Conservation (phyloP, 2,113 vertebrate species). For the Otolemur garnettii region DNA sequence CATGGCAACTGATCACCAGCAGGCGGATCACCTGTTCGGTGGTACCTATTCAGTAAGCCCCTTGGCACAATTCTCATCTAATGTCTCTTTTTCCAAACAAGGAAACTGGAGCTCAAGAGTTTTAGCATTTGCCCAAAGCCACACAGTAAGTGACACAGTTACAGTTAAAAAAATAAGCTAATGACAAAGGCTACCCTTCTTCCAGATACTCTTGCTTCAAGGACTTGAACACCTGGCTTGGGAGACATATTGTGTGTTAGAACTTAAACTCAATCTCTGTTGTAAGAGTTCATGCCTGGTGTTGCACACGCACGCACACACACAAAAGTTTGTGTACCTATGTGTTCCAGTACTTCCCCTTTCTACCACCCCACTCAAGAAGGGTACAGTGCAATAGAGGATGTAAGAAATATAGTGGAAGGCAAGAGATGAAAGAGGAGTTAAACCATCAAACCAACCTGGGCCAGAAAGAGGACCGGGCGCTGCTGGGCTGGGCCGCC, state of each 20-base stretch:
- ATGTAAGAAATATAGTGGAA: not conserved
- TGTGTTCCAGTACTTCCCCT: not conserved
- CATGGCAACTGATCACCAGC: not conserved
- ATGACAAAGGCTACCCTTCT: not conserved
- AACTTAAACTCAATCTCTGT: not conserved
- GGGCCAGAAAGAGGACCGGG: not conserved
- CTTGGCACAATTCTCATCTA: not conserved
- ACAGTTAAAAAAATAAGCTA: conserved; percentile 5
- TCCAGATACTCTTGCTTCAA: not conserved
- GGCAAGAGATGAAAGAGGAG: not conserved
- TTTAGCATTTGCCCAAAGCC: not conserved
- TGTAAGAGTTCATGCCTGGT: not conserved
- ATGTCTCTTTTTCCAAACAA: conserved; percentile 36
- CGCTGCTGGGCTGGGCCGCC: not conserved
- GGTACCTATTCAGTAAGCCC: not conserved
- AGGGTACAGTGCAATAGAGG: not conserved
- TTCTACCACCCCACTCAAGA: not conserved
- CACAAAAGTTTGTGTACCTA: not conserved
- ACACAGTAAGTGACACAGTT: not conserved
- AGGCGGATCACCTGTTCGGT: not conserved
- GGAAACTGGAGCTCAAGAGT: not conserved
- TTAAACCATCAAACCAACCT: not conserved
- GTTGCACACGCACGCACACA: not conserved
- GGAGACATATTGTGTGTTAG: not conserved
- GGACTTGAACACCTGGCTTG: not conserved